These are phyloP conservation scores for Acipenser oxyrinchus DNA, from an alignment of 2,797 vertebrate species.

Conservation along the genomic window DNA sequence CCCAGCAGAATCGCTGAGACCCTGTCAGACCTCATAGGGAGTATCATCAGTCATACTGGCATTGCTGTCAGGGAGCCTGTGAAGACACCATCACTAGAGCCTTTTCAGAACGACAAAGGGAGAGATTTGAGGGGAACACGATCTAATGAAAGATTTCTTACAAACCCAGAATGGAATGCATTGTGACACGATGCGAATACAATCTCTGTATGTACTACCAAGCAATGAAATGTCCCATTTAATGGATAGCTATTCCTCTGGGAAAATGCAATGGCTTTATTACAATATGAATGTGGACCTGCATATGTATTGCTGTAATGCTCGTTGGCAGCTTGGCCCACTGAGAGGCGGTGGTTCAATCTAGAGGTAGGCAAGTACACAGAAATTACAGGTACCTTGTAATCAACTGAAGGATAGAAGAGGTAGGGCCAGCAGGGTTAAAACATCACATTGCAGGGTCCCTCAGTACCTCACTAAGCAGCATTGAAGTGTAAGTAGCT, in stretches of 20 bases:
- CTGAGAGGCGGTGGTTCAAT: too few relatives aligned
- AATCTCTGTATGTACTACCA: background rate
- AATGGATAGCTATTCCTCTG: slow-evolving; percentile 1
- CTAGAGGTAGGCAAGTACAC: too few relatives aligned
- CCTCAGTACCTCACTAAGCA: too few relatives aligned
- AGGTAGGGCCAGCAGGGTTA: too few relatives aligned
- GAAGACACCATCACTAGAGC: slow-evolving; percentile 8
- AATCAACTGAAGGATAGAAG: too few relatives aligned
- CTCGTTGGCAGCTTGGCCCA: background rate
- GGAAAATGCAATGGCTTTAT: background rate
- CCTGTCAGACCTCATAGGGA: slow-evolving; percentile 10
- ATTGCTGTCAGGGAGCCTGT: slow-evolving; percentile 6
- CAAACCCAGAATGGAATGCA: background rate
- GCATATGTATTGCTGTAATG: background rate
- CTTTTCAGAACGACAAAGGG: background rate
- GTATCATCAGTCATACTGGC: slow-evolving; percentile 12
- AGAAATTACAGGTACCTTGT: too few relatives aligned
- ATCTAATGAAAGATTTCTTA: slow-evolving; percentile 6
- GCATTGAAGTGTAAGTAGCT: too few relatives aligned
- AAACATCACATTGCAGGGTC: too few relatives aligned
- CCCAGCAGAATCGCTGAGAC: background rate
- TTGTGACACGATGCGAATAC: too few relatives aligned
- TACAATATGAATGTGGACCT: background rate
- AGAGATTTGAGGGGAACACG: background rate
- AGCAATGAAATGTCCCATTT: slow-evolving; percentile 12